These are phyloP conservation scores for Chalcosyrphus nemorum DNA, from an alignment of 2,888 invertebrate species.

Conservation along the genomic window DNA sequence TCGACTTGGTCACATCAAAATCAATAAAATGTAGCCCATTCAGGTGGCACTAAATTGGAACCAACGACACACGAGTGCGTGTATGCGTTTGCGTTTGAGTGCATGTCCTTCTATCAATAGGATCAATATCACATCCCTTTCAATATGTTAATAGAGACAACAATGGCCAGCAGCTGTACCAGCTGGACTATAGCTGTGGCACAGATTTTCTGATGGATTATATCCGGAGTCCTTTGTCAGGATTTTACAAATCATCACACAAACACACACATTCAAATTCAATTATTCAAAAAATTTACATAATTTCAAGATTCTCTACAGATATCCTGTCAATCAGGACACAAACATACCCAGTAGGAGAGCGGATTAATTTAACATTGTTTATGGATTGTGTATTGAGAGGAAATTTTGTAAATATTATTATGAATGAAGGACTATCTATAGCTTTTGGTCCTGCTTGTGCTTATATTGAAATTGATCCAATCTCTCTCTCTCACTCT, in stretches of 20 bases:
- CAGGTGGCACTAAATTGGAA: conserved; percentile 51
- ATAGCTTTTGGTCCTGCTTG: neutral
- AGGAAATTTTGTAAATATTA: conserved; percentile 50
- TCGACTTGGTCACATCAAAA: conserved; percentile 50
- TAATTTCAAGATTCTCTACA: conserved; percentile 70
- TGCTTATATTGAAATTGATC: conserved; percentile 6
- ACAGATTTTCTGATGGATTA: conserved; percentile 56
- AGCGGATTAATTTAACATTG: conserved; percentile 64
- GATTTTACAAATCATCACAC: conserved; percentile 6
- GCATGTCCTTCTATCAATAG: conserved; percentile 41
- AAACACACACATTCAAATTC: conserved; percentile 31
- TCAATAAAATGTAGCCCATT: conserved; percentile 67
- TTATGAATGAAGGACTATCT: conserved; percentile 10
- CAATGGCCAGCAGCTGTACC: conserved; percentile 33
- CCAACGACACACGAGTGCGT: too few relatives aligned
- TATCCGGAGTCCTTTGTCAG: conserved; percentile 53
- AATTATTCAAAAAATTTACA: conserved; percentile 71
- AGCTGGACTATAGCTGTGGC: conserved; percentile 11
- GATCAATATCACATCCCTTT: conserved; percentile 59
- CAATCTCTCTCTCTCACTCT: too few relatives aligned
- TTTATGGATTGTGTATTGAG: conserved; percentile 55
- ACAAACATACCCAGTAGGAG: conserved; percentile 33
- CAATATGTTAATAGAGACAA: conserved; percentile 63
- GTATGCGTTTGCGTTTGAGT: neutral
- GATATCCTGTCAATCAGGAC: conserved; percentile 66